phyloP scores from a whole-genome alignment of 2,888 invertebrate genomes.

The Drosophila paranaensis region DNA sequence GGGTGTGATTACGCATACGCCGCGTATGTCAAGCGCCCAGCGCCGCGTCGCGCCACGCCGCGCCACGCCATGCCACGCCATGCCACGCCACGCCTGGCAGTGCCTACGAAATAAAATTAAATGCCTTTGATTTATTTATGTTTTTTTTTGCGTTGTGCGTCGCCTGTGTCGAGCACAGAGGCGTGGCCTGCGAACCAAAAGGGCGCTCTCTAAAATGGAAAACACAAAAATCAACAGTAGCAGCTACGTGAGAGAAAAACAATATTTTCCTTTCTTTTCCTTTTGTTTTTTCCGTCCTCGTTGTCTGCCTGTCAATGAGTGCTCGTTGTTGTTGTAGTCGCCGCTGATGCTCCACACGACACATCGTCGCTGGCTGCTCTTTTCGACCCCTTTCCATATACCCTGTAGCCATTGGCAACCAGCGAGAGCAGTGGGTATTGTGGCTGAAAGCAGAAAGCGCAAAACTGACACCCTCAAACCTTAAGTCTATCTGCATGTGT shows the following conservation, averaged over 20 bases:
- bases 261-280: constrained; percentile 3
- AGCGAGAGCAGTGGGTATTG: not conserved
- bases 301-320: constrained; percentile 22
- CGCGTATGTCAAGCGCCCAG: constrained; percentile 59
- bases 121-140: constrained; percentile 78
- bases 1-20: constrained; percentile 68
- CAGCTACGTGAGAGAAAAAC: constrained; percentile 38
- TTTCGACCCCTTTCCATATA: constrained; percentile 22
- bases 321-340: constrained; percentile 9
- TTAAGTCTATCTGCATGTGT: not conserved
- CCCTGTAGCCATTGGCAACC: not conserved
- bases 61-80: not conserved
- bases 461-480: too few species aligned
- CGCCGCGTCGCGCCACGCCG: constrained; percentile 31
- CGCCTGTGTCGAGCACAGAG: constrained; percentile 24
- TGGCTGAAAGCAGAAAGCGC: not conserved
- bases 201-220: constrained; percentile 11
- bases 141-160: constrained; percentile 29
- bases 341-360: constrained; percentile 33
- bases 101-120: constrained; percentile 67
- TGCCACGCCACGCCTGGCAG: constrained; percentile 9
- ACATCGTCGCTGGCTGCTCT: constrained; percentile 39
- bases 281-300: not conserved
- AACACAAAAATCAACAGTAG: constrained; percentile 26
- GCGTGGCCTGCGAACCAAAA: constrained; percentile 24